These are phyloP conservation scores for Baccha elongata DNA, from an alignment of 2,888 invertebrate species.

Conservation along the genomic window DNA sequence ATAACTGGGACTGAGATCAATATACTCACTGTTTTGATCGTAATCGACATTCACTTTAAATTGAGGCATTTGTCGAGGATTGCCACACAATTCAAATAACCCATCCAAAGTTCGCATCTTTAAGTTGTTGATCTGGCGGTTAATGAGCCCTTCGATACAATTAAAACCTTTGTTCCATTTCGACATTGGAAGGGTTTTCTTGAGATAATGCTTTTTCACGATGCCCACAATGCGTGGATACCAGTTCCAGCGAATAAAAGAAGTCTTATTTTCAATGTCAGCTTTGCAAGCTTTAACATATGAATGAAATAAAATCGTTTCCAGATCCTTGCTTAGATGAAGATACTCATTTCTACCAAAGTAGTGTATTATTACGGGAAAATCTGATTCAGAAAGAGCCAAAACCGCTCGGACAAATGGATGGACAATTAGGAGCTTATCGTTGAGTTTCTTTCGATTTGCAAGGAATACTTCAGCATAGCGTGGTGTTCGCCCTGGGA, in stretches of 20 bases:
- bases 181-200: conserved; percentile 76
- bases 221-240: conserved; percentile 81
- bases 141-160: conserved; percentile 83
- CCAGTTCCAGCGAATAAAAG: conserved; percentile 82
- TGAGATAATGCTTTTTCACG: conserved; percentile 79
- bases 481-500: conserved; percentile 85
- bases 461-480: conserved; percentile 84
- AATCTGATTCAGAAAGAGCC: conserved; percentile 79
- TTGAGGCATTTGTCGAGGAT: conserved; percentile 85
- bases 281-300: conserved; percentile 77
- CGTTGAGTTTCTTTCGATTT: conserved; percentile 84
- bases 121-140: conserved; percentile 86
- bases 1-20: conserved; percentile 85
- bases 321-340: conserved; percentile 60
- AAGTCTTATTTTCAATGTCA: conserved; percentile 80
- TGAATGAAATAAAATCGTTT: conserved; percentile 71
- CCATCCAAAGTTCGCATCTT: conserved; percentile 87
- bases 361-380: conserved; percentile 81
- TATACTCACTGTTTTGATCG: conserved; percentile 75
- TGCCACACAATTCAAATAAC: conserved; percentile 84
- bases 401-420: conserved; percentile 84
- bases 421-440: conserved; percentile 85
- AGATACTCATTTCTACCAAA: conserved; percentile 75
- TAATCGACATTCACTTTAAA: conserved; percentile 84
- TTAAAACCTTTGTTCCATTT: conserved; percentile 80